Evolutionary conservation across 2,888 invertebrate species (phyloP).

Genomic region (Gymnoscelis rufifasciata): DNA sequence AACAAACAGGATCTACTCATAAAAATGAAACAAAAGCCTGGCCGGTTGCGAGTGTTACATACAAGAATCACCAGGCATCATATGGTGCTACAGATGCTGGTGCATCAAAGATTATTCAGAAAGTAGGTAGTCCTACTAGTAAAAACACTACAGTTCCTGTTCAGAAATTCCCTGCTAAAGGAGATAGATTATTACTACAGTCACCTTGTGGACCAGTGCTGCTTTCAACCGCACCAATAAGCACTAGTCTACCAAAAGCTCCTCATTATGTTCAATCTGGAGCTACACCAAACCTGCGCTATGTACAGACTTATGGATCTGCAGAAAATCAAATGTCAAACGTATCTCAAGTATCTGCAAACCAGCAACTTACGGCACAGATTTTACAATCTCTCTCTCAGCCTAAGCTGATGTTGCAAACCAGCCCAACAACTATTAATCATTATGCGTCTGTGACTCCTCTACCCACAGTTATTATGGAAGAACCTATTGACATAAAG

Average conservation of each 20-base stretch:
- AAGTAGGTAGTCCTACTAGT: slow-evolving; percentile 67
- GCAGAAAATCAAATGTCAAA: slow-evolving; percentile 59
- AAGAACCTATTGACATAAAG: slow-evolving; percentile 52
- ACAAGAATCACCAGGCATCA: slow-evolving; percentile 56
- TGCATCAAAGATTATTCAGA: slow-evolving; percentile 67
- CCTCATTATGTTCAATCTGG: slow-evolving; percentile 74
- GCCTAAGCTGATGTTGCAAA: slow-evolving; percentile 62
- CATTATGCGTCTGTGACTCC: slow-evolving; percentile 38
- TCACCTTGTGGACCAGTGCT: slow-evolving; percentile 70
- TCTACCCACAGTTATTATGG: slow-evolving; percentile 32
- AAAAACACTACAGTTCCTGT: slow-evolving; percentile 53
- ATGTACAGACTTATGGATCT: slow-evolving; percentile 65
- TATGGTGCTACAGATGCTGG: slow-evolving; percentile 60
- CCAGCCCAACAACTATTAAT: slow-evolving; percentile 44
- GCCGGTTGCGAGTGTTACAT: slow-evolving; percentile 63
- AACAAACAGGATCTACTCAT: slow-evolving; percentile 62
- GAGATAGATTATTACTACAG: slow-evolving; percentile 65
- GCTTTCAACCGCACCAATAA: slow-evolving; percentile 63
- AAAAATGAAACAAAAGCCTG: slow-evolving; percentile 67
- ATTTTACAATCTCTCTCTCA: slow-evolving; percentile 79
- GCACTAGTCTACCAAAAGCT: slow-evolving; percentile 61
- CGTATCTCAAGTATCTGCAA: slow-evolving; percentile 76
- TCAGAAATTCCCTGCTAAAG: slow-evolving; percentile 58
- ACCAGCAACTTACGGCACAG: slow-evolving; percentile 81
- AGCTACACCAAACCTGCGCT: slow-evolving; percentile 64